Evolutionary conservation across 2,797 vertebrate species (phyloP).

Genomic region (Argyrosomus regius): DNA sequence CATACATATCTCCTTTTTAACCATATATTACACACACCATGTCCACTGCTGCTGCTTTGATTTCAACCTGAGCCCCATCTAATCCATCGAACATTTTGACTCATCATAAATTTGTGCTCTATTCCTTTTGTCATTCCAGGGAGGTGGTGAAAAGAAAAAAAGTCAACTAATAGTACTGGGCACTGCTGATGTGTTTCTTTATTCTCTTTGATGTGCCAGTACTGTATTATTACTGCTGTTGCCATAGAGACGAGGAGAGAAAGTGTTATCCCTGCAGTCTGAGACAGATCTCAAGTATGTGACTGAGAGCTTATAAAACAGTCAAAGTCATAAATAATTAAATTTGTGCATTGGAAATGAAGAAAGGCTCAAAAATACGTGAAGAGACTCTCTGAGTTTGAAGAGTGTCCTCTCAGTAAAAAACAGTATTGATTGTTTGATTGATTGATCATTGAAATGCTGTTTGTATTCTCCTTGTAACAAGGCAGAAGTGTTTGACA

Average conservation of each 20-base stretch:
- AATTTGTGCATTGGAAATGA: slow-evolving; percentile 19
- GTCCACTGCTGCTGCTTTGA: slow-evolving; percentile 8
- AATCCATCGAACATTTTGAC: slow-evolving; percentile 21
- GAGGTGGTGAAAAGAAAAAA: slow-evolving; percentile 4
- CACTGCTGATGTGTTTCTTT: slow-evolving; percentile 62
- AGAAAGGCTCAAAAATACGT: neutral
- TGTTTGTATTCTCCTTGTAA: neutral
- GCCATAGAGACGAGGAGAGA: slow-evolving; percentile 70
- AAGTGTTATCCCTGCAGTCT: slow-evolving; percentile 53
- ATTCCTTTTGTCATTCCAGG: slow-evolving; percentile 35
- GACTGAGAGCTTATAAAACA: slow-evolving; percentile 45
- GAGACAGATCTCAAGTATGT: slow-evolving; percentile 35
- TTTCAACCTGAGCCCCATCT: slow-evolving; percentile 24
- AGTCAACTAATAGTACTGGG: slow-evolving; percentile 35
- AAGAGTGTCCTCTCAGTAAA: neutral
- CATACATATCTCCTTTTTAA: neutral
- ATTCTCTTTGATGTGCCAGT: slow-evolving; percentile 71
- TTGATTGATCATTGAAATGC: neutral
- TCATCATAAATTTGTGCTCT: slow-evolving; percentile 37
- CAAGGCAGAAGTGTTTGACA: neutral
- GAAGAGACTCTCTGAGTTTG: neutral
- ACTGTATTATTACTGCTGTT: slow-evolving; percentile 74
- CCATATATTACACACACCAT: neutral
- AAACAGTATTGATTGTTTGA: neutral
- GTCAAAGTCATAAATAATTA: slow-evolving; percentile 47